Base-by-base conservation (phyloP, 2,113 vertebrate species). In the Aspidoscelis tigris region DNA sequence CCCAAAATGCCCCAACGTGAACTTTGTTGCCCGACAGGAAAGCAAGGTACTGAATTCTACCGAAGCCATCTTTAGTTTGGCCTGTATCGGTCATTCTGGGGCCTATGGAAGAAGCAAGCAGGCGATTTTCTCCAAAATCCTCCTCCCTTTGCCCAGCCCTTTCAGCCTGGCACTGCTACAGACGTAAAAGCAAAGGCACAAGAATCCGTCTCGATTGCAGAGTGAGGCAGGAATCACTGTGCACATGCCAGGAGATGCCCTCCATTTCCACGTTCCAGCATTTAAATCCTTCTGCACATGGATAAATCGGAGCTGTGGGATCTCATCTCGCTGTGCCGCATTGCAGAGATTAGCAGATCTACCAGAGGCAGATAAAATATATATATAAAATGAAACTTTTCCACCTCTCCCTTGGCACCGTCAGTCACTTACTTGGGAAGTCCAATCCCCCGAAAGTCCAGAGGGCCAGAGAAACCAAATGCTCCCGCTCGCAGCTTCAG, bases 341-440 rank as follows among this genome's bases (percentile, higher is more conserved):
- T 41, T 33, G 7, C 8, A 2, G 47, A 78, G 75, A 41, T 22
- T 0, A 71, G 65, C 16, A 33, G 53, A 65, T 64, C 10, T 5
- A 12, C 1, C 4, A 3, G 39, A n/a, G 43, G 81, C 64, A 55
- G 75, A 43, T n/a, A 71, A n/a, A 43, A 16, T 9, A 5, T 22
- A 76, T 41, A 18, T 8, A 14, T 39, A 43, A 9, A 18, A 44
- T 24, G 53, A 61, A 61, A 61, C 47, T 21, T 78, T 21, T 78
- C 75, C 65, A 39, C 65, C 26, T 66, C 11, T 22, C 14, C 39
- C 26, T 14, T 61, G 58, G 58, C 2, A 3, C 47, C 26, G 16
- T 24, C 55, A 64, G 11, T 64, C 76, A 78, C 83, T 79, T 84
- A 78, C 83, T 73, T 78, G 68, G 53, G 7, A 73, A 78, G 5